Evolutionary conservation across 2,797 vertebrate species (phyloP).

Genomic region (Pangasius mekongensis): DNA sequence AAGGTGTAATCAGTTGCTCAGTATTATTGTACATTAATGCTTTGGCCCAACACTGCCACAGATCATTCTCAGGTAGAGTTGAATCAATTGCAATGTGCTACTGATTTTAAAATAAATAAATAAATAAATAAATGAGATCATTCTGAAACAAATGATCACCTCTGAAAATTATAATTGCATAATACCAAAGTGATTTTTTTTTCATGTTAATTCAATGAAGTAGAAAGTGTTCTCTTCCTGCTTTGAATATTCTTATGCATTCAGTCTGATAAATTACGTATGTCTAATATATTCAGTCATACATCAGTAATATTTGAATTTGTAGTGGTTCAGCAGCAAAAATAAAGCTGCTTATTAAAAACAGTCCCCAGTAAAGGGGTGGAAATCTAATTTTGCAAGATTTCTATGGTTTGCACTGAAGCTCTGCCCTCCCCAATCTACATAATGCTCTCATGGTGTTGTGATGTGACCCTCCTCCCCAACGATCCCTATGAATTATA

Average conservation of each 20-base stretch:
- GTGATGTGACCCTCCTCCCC: slow-evolving; percentile 60
- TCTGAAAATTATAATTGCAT: slow-evolving; percentile 23
- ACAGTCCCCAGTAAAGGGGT: slow-evolving; percentile 59
- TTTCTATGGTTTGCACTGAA: slow-evolving; percentile 68
- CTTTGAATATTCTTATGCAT: slow-evolving; percentile 13
- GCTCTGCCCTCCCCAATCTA: slow-evolving; percentile 58
- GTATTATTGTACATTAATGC: slow-evolving; percentile 34
- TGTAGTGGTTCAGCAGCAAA: slow-evolving; percentile 12
- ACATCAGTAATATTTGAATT: slow-evolving; percentile 32
- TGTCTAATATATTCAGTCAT: slow-evolving; percentile 39
- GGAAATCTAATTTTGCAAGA: slow-evolving; percentile 69
- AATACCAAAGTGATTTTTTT: slow-evolving; percentile 34
- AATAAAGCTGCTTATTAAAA: slow-evolving; percentile 44
- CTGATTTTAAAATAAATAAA: slow-evolving; percentile 42
- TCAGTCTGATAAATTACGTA: slow-evolving; percentile 41
- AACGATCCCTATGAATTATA: slow-evolving; percentile 70
- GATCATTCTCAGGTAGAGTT: slow-evolving; percentile 56
- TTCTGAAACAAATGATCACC: slow-evolving; percentile 37
- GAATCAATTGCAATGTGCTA: slow-evolving; percentile 54
- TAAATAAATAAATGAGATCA: neutral
- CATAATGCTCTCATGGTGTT: slow-evolving; percentile 61
- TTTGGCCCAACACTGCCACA: slow-evolving; percentile 50
- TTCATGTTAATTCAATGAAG: slow-evolving; percentile 26
- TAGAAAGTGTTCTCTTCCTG: neutral
- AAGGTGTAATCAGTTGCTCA: slow-evolving; percentile 27